Conservation (phyloP, 2,113 vertebrate genomes). For the Delphinus delphis region DNA sequence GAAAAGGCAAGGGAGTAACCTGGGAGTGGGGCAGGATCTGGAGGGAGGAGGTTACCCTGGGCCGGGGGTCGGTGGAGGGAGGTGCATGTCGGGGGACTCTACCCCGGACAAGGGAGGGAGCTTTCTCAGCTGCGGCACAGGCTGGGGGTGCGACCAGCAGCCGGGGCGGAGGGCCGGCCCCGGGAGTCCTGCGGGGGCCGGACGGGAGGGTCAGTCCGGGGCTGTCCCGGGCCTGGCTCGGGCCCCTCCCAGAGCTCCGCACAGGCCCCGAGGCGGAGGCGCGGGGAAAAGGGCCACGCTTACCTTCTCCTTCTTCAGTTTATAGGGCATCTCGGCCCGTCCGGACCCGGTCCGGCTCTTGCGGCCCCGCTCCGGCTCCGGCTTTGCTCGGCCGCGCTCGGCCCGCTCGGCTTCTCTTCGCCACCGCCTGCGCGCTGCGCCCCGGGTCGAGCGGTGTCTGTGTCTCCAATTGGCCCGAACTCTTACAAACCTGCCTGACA, state of each 20-base stretch:
- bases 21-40: slow-evolving; percentile 49
- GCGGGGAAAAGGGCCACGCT: slow-evolving; percentile 56
- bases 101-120: neutral
- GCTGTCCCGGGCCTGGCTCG: slow-evolving; percentile 61
- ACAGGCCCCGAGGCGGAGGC: slow-evolving; percentile 40
- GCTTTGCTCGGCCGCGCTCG: slow-evolving; percentile 79
- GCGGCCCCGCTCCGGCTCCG: slow-evolving; percentile 79
- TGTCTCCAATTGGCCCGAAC: slow-evolving; percentile 68
- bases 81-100: slow-evolving; percentile 42
- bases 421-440: slow-evolving; percentile 77
- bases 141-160: slow-evolving; percentile 26
- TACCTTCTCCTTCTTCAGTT: slow-evolving; percentile 85
- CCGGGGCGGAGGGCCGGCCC: slow-evolving; percentile 56
- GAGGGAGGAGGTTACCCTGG: slow-evolving; percentile 31
- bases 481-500: slow-evolving; percentile 69
- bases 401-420: slow-evolving; percentile 78
- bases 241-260: slow-evolving; percentile 81
- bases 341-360: slow-evolving; percentile 71
- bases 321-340: slow-evolving; percentile 80
- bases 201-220: slow-evolving; percentile 77
- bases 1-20: slow-evolving; percentile 54
- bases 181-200: slow-evolving; percentile 65
- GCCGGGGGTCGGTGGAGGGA: neutral
- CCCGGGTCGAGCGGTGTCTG: slow-evolving; percentile 63
- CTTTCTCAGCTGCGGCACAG: slow-evolving; percentile 47